Conservation (phyloP, 2,113 vertebrate species). For the Willisornis vidua region DNA sequence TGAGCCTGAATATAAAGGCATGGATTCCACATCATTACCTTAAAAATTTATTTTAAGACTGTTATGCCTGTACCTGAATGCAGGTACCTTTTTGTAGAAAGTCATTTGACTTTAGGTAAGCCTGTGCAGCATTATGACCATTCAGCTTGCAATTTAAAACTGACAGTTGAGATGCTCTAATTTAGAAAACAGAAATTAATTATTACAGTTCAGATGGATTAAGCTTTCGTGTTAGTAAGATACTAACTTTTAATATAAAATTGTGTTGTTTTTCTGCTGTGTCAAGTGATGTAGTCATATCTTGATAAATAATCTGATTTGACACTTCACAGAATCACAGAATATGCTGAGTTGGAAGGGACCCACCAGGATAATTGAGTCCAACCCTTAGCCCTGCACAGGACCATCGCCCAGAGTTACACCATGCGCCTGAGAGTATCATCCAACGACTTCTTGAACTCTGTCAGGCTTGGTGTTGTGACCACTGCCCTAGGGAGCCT, state of each 20-base stretch:
- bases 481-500: too few species aligned
- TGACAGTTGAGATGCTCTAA: neutral
- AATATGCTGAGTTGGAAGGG: too few species aligned
- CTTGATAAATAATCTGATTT: neutral
- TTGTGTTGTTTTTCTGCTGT: neutral
- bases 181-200: neutral
- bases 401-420: too few species aligned
- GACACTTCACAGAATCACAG: neutral
- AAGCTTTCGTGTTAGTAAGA: neutral
- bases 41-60: neutral
- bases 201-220: neutral
- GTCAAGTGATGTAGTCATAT: too few species aligned
- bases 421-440: too few species aligned
- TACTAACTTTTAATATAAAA: neutral
- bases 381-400: too few species aligned
- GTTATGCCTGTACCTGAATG: neutral
- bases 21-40: neutral
- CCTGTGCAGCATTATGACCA: neutral
- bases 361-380: too few species aligned
- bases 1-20: neutral
- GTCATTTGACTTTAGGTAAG: neutral
- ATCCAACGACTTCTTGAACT: too few species aligned
- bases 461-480: too few species aligned
- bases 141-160: neutral
- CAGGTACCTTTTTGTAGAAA: neutral